phyloP scores from a whole-genome alignment of 2,113 vertebrate species.

The Daboia siamensis region DNA sequence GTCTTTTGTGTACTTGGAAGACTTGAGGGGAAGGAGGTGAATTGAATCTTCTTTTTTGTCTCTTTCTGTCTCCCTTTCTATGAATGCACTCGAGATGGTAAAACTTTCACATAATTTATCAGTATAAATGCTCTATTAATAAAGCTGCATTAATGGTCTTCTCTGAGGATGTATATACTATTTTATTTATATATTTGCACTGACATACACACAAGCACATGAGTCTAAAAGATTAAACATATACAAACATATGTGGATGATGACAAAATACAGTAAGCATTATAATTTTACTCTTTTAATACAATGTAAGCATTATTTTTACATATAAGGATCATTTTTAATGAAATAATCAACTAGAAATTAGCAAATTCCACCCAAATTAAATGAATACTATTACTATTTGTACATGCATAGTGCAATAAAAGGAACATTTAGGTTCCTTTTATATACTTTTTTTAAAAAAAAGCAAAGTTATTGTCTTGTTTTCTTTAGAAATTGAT shows the following conservation, averaged over 20 bases:
- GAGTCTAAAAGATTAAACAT: neutral
- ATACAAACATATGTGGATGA: neutral
- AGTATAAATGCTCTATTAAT: neutral
- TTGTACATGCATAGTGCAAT: neutral
- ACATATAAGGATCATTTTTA: neutral
- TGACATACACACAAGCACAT: neutral
- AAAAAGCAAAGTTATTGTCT: neutral
- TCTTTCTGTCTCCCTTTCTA: neutral
- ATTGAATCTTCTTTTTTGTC: neutral
- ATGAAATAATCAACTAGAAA: constrained; percentile 11
- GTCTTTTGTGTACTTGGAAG: neutral
- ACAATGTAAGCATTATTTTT: neutral
- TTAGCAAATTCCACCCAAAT: neutral
- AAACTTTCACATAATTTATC: neutral
- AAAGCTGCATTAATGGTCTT: neutral
- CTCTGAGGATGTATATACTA: neutral
- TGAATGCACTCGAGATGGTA: neutral
- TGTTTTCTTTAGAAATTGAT: neutral
- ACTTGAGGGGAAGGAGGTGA: neutral
- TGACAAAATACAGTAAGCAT: neutral
- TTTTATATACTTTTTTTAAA: neutral
- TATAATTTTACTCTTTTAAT: neutral
- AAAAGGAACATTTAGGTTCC: neutral
- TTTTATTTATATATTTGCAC: neutral
- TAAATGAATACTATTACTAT: neutral